A percentile compares a stretch with the other conserved stretches of the same genome.
Evolutionary conservation across 2,797 vertebrate species (phyloP).

Genomic region (Carapus acus): DNA sequence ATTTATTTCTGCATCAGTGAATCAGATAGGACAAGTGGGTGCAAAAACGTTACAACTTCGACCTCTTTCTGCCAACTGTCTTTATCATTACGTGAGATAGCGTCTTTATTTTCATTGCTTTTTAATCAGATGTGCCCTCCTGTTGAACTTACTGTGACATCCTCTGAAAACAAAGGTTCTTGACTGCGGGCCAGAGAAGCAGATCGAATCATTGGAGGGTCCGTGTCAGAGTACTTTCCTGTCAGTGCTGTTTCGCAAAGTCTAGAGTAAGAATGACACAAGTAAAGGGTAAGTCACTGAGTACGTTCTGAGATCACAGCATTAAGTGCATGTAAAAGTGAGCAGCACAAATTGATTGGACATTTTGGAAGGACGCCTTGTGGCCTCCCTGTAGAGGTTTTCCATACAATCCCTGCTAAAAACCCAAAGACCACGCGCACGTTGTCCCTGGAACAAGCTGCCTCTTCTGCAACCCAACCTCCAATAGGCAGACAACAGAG

Average conservation of each 20-base stretch:
- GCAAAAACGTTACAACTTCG: neutral
- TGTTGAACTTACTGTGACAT: constrained; percentile 67
- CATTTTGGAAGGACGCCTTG: too few relatives aligned
- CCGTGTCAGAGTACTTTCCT: constrained; percentile 80
- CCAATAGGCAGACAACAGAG: too few relatives aligned
- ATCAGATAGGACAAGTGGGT: constrained; percentile 16
- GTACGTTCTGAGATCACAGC: neutral
- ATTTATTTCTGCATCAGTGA: constrained; percentile 1
- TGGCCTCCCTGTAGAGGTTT: too few relatives aligned
- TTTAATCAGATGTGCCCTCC: neutral
- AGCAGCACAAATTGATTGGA: too few relatives aligned
- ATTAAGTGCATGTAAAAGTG: too few relatives aligned
- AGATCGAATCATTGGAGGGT: constrained; percentile 69
- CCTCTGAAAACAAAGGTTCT: constrained; percentile 84
- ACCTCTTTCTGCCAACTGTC: neutral
- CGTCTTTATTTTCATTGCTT: neutral
- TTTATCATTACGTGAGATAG: neutral
- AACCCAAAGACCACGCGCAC: too few relatives aligned
- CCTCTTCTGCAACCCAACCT: too few relatives aligned
- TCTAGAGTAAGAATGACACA: constrained; percentile 71
- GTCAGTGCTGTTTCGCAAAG: constrained; percentile 87
- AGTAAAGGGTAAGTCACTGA: too few relatives aligned
- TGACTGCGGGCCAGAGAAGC: constrained; percentile 88
- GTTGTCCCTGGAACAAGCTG: too few relatives aligned
- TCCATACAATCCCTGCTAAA: too few relatives aligned